phyloP scores from a whole-genome alignment of 2,113 vertebrate genomes.

The Oenanthe melanoleuca region DNA sequence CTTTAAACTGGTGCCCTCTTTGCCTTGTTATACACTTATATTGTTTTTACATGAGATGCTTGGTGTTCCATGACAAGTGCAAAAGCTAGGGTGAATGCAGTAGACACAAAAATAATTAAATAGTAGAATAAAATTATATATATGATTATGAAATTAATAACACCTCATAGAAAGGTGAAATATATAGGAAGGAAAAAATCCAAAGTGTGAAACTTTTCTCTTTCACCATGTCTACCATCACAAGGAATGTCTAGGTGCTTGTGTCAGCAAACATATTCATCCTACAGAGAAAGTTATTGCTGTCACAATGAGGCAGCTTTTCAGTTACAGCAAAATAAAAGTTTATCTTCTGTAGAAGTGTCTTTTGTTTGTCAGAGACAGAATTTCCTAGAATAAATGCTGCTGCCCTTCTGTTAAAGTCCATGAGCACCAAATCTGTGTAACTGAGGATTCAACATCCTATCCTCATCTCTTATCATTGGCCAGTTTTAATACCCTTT shows the following conservation, averaged over 20 bases:
- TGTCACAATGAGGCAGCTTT: background rate
- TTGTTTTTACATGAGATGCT: background rate
- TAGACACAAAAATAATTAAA: background rate
- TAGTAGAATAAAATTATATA: background rate
- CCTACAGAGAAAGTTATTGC: background rate
- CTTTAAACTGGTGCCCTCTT: background rate
- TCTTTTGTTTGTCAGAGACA: constrained; percentile 26
- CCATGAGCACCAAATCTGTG: constrained; percentile 49
- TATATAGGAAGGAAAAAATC: background rate
- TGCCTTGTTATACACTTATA: background rate
- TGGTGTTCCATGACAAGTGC: background rate
- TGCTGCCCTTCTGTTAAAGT: constrained; percentile 49
- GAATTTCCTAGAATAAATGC: constrained; percentile 41
- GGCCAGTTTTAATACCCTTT: constrained; percentile 28
- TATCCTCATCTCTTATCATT: constrained; percentile 9
- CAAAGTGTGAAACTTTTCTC: background rate
- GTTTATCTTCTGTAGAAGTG: constrained; percentile 23
- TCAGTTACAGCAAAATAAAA: constrained; percentile 28
- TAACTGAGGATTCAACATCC: constrained; percentile 46
- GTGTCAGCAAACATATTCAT: background rate
- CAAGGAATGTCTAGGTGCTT: background rate
- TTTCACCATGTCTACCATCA: background rate
- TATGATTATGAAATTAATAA: background rate
- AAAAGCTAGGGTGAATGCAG: background rate
- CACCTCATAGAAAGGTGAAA: background rate